These are phyloP conservation scores for Lasius platythorax DNA, from an alignment of 2,888 invertebrate genomes.

Conservation along the genomic window DNA sequence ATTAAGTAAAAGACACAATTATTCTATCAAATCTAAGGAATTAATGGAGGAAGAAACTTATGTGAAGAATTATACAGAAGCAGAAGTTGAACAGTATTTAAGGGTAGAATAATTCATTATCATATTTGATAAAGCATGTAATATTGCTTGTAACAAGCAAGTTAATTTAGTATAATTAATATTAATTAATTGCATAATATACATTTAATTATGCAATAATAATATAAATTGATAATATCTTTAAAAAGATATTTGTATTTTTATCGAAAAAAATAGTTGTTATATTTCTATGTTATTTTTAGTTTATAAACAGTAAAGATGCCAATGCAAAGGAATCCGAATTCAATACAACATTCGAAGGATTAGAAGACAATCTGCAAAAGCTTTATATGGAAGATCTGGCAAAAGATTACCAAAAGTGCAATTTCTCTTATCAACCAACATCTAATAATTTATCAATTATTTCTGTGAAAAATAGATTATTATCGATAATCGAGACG, in stretches of 20 bases:
- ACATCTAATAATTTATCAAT: slow-evolving; percentile 77
- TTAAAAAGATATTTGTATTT: background rate
- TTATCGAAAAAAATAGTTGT: background rate
- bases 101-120: slow-evolving; percentile 66
- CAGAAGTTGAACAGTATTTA: slow-evolving; percentile 76
- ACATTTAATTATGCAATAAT: no score
- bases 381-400: slow-evolving; percentile 74
- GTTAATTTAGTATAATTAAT: background rate
- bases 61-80: slow-evolving; percentile 76
- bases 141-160: background rate
- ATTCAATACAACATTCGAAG: slow-evolving; percentile 75
- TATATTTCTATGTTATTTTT: background rate
- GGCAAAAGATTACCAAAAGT: slow-evolving; percentile 80
- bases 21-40: background rate
- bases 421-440: slow-evolving; percentile 79
- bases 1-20: background rate
- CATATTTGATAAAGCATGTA: slow-evolving; percentile 1
- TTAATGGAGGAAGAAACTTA: slow-evolving; percentile 70
- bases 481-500: slow-evolving; percentile 89
- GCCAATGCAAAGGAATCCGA: background rate
- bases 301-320: slow-evolving; percentile 7
- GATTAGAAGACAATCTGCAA: slow-evolving; percentile 73
- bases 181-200: background rate
- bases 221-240: background rate
- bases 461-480: slow-evolving; percentile 86